Evolutionary conservation across 1,140 invertebrate genomes (phyloP), one percentile per base, ranked within the genome.

Genomic region (Ips nitidus): DNA sequence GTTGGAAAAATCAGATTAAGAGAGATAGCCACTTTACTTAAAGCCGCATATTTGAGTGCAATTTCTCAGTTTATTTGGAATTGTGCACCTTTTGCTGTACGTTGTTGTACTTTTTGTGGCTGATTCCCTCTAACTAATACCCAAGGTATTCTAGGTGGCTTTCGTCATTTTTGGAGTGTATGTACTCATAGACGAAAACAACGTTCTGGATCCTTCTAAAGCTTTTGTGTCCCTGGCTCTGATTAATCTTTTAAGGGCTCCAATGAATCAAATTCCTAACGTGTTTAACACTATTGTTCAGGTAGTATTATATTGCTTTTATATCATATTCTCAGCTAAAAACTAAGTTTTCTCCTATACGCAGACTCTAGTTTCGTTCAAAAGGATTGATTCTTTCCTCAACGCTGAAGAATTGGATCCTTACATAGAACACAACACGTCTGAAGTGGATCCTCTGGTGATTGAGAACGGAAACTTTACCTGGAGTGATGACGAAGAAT

Each of bases 141-240:
- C 22, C 22, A 22, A 22, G 22, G 22, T 45, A 69, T 62, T 78
- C 52, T 83, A 94, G 92, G 91, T 94, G 59, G 91, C 92, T 74
- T 84, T 98, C 81, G 93, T 93, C 66, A 93, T 95, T 74, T 99
- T 98, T 82, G 91, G 90, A 73, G 94, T 93, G 63, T 97, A 90
- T 83, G 90, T 96, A 75, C 82, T 96, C 80, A 86, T 90, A 75
- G 90, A 92, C 81, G 88, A 92, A 79, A 90, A 94, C 80, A 86
- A 88, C 77, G 86, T 94, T 62, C 84, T 99, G 78, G 90, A 95
- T 81, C 91, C 95, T 74, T 86, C 88, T 80, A 96, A 88, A 77
- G 97, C 94, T 73, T 99, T 99, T 86, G 97, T 99, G 67, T 94
- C 97, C 72, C 85, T 99, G 73, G 93, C 96, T 79, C 88, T 99